Conservation (phyloP, 2,797 vertebrate species). For the Periparus ater region DNA sequence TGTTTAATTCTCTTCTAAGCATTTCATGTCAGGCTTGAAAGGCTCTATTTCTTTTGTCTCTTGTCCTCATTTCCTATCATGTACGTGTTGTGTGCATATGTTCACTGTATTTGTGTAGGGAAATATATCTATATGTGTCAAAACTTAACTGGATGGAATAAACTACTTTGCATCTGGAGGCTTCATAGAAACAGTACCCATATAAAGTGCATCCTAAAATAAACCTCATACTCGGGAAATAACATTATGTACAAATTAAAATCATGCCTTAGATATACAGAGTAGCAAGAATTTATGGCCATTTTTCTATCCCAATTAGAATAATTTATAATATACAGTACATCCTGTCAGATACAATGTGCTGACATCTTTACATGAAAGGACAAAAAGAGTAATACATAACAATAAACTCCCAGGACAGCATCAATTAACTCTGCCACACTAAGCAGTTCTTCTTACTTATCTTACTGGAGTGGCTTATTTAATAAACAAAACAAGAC, state of each 20-base stretch:
- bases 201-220: not conserved
- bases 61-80: not conserved
- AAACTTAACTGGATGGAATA: not conserved
- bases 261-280: not conserved
- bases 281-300: not conserved
- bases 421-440: slow-evolving; percentile 52
- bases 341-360: slow-evolving; percentile 30
- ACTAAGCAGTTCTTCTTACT: slow-evolving; percentile 58
- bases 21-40: not conserved
- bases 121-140: not conserved
- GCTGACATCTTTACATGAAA: slow-evolving; percentile 45
- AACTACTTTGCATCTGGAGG: not conserved
- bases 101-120: not conserved
- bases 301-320: slow-evolving; percentile 27
- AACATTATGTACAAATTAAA: not conserved
- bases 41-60: not conserved
- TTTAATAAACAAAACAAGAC: slow-evolving; percentile 56
- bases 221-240: not conserved
- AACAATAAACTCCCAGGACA: slow-evolving; percentile 41
- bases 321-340: slow-evolving; percentile 42
- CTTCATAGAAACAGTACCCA: not conserved
- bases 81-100: accelerated
- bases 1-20: not conserved
- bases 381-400: slow-evolving; percentile 50
- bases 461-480: slow-evolving; percentile 10